Base-by-base conservation (phyloP, 2,888 invertebrate species). In the Pammene aurita region DNA sequence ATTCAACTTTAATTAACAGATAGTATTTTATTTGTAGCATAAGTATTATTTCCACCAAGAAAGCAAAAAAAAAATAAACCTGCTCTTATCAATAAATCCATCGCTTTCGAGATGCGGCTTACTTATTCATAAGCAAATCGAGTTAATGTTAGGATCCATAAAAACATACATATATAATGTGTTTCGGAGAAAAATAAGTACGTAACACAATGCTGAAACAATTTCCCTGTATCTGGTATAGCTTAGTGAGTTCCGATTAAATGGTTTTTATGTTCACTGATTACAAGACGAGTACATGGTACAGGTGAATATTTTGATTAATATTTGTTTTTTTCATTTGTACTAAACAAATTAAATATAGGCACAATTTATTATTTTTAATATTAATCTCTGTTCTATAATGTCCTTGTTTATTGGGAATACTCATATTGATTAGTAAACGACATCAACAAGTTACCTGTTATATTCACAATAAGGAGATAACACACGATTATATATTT, bases 391-490 rank as follows among this genome's bases (percentile, higher is more conserved):
- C n/a, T n/a, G n/a, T n/a, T n/a, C n/a, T 26, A 4, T 26, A 26
- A 4, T 26, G 26, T 4, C 2, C 26, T 26, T 26, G 26, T 2
- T 26, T 26, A 26, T 4, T 26, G 26, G 26, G 4, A 26, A 26
- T 26, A 26, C 26, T 26, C 26, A 26, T 26, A 26, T 26, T 26
- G 1, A 26, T 26, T 26, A 26, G 26, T n/a, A 26, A 26, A 26
- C 26, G 26, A 26, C 4, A 26, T 26, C 26, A 42, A 52, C 0
- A 13, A 62, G 18, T 75, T 81, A 89, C 89, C 89, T 86, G 85
- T 84, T n/a, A 84, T 72, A 56, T 80, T 82, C 18, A 74, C 74
- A 18, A 86, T 75, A 56, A 85, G 71, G 72, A 85, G 77, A 73
- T 79, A 85, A 76, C 76, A 84, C 75, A 85, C 74, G 61, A 81